Percentiles rank a stretch among this genome's conserved stretches.
phyloP scores from a whole-genome alignment of 2,888 invertebrate species.

The Tricholauxania praeusta region DNA sequence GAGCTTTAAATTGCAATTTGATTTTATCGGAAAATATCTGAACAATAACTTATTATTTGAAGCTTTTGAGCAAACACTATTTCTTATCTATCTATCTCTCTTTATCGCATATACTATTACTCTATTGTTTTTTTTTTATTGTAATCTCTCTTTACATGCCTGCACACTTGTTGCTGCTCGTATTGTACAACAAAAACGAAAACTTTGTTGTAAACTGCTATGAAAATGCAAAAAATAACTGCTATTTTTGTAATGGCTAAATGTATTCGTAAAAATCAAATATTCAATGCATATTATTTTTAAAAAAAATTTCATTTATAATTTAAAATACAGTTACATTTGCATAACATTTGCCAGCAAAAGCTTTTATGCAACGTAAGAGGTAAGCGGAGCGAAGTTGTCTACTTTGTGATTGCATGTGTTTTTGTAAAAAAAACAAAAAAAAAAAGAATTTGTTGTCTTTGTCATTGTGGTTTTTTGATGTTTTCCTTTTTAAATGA shows the following conservation, averaged over 20 bases:
- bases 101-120: conserved; percentile 27
- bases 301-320: conserved; percentile 32
- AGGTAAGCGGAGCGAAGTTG: conserved; percentile 55
- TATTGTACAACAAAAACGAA: background rate
- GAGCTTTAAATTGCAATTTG: too few species aligned
- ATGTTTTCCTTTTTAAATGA: conserved; percentile 9
- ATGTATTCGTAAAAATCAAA: conserved; percentile 2
- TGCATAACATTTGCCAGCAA: conserved; percentile 63
- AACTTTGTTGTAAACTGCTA: background rate
- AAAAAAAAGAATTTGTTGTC: background rate
- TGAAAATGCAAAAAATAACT: background rate
- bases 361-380: conserved; percentile 63
- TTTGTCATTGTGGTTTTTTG: conserved; percentile 7
- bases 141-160: conserved; percentile 59
- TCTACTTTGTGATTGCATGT: conserved; percentile 8
- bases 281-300: conserved; percentile 8
- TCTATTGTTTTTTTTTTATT: conserved; percentile 35
- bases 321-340: conserved; percentile 56
- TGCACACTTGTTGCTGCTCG: conserved; percentile 48
- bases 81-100: conserved; percentile 21
- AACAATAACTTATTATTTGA: too few species aligned
- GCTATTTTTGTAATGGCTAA: background rate
- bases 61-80: too few species aligned
- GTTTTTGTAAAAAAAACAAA: background rate
- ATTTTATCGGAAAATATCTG: too few species aligned